These are phyloP conservation scores for Zelleria hepariella DNA, from an alignment of 2,888 invertebrate genomes.

Conservation along the genomic window DNA sequence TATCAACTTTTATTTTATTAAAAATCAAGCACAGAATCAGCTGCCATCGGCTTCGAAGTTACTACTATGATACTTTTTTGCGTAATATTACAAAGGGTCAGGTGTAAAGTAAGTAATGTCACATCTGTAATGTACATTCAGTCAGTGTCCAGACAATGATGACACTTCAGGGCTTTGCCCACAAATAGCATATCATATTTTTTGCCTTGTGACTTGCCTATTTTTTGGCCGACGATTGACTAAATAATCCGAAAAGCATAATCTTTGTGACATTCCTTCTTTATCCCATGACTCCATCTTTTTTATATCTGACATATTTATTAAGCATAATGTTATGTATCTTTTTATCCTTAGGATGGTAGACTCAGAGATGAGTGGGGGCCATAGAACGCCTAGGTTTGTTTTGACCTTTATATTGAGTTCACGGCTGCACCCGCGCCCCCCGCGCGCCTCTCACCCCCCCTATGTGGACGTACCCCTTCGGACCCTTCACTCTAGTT, in stretches of 20 bases:
- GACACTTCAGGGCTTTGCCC: too few species aligned
- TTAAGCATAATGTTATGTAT: conserved; percentile 13
- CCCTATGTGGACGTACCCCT: conserved; percentile 1
- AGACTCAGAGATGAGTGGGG: conserved; percentile 77
- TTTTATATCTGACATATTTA: neutral
- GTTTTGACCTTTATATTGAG: conserved; percentile 66
- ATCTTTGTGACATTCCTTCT: neutral
- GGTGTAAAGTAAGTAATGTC: neutral
- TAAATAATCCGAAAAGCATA: neutral
- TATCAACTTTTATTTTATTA: neutral
- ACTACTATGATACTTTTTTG: too few species aligned
- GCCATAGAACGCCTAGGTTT: conserved; percentile 80
- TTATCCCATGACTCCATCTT: neutral
- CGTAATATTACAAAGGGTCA: neutral
- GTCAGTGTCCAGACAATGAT: too few species aligned
- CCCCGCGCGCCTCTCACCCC: conserved; percentile 14
- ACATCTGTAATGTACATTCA: too few species aligned
- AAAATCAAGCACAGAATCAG: too few species aligned
- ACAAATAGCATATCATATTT: too few species aligned
- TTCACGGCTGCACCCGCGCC: conserved; percentile 48
- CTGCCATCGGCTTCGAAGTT: too few species aligned
- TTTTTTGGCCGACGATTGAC: too few species aligned
- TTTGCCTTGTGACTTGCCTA: too few species aligned
- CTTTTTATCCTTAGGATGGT: conserved; percentile 73
- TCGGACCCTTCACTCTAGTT: neutral